Evolutionary conservation across 2,113 vertebrate species (phyloP), one percentile per base, ranked within the genome.

Genomic region (Thinocorus orbignyianus): DNA sequence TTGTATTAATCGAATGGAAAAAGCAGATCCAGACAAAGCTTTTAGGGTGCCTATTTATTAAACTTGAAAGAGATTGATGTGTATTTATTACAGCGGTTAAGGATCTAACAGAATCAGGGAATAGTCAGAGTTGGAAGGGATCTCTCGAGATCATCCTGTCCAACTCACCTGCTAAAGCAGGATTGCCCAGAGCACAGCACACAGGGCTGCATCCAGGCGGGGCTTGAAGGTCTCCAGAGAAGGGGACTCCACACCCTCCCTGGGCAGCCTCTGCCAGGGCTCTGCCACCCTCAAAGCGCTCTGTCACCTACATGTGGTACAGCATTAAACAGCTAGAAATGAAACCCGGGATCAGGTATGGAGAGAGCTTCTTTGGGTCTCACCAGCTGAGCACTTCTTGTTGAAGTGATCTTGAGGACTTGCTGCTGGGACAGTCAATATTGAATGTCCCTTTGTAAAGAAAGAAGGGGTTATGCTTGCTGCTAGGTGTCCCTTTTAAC

Each of bases 1-100:
- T 82, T 89, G 9, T 72, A 49, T 84, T 95, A 93, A 94, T 86
- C 70, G 84, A 39, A 96, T 61, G 92, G 92, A 71, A 86, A 88
- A 70, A 91, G 44, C 73, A 51, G 86, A 78, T 57, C 65, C 31
- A 22, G 85, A 54, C n/a, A 31, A 66, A 94, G 93, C 88, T 85
- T 88, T 96, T 74, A 88, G 66, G 69, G 30, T 72, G 37, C 31
- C 76, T 68, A 31, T 95, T 94, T 94, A 92, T 95, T 93, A 79
- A 84, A 74, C 57, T 64, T 23, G 80, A 64, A 89, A 52, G 81
- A 41, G 81, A 84, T 48, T 81, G 96, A 24, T 74, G 13, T 2
- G 84, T 86, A 48, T 93, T 95, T 92, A 60, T 93, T 84, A 39
- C 48, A 23, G 91, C 35, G 65, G 65, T 39, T 81, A 23, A 25